Conservation (phyloP, 2,888 invertebrate genomes). For the Malacosoma neustria region DNA sequence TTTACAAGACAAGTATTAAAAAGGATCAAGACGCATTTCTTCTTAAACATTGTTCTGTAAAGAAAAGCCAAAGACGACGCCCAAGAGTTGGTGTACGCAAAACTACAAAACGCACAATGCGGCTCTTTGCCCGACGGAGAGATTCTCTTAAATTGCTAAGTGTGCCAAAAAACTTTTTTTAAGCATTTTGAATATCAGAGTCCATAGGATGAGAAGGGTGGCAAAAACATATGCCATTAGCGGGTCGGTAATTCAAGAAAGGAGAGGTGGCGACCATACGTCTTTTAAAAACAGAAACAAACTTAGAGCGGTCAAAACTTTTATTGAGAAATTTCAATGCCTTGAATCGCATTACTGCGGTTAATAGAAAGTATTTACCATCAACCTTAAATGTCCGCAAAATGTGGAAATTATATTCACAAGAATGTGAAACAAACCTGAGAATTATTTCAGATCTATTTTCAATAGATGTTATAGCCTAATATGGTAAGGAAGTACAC, state of each 20-base stretch:
- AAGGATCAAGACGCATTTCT: too few relatives aligned
- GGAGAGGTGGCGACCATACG: conserved; percentile 14
- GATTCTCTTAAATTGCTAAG: conserved; percentile 8
- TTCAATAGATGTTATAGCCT: conserved; percentile 1
- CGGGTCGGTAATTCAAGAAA: conserved; percentile 11
- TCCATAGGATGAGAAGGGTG: conserved; percentile 10
- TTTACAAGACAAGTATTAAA: too few relatives aligned
- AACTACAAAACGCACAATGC: conserved; percentile 10
- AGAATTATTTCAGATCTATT: conserved; percentile 3
- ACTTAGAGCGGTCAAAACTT: conserved; percentile 9
- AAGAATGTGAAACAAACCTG: conserved; percentile 1
- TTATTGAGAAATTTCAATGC: conserved; percentile 11
- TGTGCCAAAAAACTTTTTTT: conserved; percentile 11
- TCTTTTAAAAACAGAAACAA: conserved; percentile 12
- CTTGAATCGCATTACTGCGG: conserved; percentile 14
- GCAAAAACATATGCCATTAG: conserved; percentile 11
- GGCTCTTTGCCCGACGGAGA: conserved; percentile 8
- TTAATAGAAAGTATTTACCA: conserved; percentile 14
- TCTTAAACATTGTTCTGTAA: conserved; percentile 8
- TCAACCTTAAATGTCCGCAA: conserved; percentile 13
- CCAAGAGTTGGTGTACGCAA: conserved; percentile 9
- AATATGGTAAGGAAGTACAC: too few relatives aligned
- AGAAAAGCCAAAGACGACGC: conserved; percentile 7
- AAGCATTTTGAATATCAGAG: conserved; percentile 9
- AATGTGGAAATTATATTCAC: conserved; percentile 1